Evolutionary conservation across 2,797 vertebrate genomes (phyloP).

Genomic region (Apogon talboti): DNA sequence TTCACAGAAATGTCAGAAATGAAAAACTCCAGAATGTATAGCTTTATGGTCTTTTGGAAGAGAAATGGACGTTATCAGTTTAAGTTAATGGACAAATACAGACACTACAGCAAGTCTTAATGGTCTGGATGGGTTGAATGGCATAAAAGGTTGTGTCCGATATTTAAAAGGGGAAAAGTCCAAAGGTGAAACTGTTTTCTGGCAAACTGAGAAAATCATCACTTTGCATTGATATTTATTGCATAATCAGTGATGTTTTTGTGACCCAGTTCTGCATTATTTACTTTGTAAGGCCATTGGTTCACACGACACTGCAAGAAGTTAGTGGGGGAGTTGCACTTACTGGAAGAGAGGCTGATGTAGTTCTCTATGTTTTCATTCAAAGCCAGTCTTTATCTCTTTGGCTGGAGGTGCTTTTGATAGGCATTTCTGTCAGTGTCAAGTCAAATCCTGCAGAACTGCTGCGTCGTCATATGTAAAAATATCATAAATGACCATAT

Average conservation of each 20-base stretch:
- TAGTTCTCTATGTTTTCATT: slow-evolving; percentile 19
- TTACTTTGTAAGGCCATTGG: slow-evolving; percentile 45
- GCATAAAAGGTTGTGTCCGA: neutral
- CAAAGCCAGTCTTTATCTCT: slow-evolving; percentile 10
- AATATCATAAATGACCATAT: neutral
- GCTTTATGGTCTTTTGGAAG: slow-evolving; percentile 8
- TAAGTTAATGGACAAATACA: slow-evolving; percentile 7
- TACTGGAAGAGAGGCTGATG: slow-evolving; percentile 13
- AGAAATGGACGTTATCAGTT: slow-evolving; percentile 26
- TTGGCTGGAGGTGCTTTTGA: neutral
- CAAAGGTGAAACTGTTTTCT: neutral
- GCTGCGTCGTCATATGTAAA: slow-evolving; percentile 3
- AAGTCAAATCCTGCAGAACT: neutral
- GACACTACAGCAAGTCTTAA: neutral
- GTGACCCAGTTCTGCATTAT: slow-evolving; percentile 44
- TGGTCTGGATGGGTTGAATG: neutral
- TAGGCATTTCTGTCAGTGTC: neutral
- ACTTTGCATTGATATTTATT: slow-evolving; percentile 6
- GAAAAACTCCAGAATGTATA: slow-evolving; percentile 20
- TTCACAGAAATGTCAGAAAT: slow-evolving; percentile 30
- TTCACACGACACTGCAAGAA: slow-evolving; percentile 25
- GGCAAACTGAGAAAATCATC: neutral
- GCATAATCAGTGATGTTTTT: slow-evolving; percentile 33
- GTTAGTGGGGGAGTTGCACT: slow-evolving; percentile 13
- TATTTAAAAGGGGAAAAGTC: neutral